These are phyloP conservation scores for Pammene fasciana DNA, from an alignment of 2,888 invertebrate genomes.

Conservation along the genomic window DNA sequence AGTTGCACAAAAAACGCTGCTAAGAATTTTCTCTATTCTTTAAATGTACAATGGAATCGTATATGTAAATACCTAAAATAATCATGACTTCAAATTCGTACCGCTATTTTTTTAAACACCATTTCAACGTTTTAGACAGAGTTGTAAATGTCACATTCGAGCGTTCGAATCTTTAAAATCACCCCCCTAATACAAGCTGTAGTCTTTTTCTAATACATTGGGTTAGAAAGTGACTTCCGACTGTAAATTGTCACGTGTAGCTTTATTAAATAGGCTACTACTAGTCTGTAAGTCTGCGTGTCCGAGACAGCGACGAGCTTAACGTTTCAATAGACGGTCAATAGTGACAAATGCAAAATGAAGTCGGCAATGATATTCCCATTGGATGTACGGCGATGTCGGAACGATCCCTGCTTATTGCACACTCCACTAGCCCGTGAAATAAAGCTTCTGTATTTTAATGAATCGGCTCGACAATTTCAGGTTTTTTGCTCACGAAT, in stretches of 20 bases:
- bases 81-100: too few species aligned
- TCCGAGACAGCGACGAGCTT: too few species aligned
- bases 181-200: too few species aligned
- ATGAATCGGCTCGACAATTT: slow-evolving; percentile 61
- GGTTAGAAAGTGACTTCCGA: too few species aligned
- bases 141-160: too few species aligned
- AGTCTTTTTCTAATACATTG: too few species aligned
- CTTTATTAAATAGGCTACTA: too few species aligned
- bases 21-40: slow-evolving; percentile 1
- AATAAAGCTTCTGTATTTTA: slow-evolving; percentile 69
- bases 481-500: slow-evolving; percentile 52
- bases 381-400: slow-evolving; percentile 11
- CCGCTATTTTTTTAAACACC: too few species aligned
- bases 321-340: not conserved
- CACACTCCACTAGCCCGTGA: slow-evolving; percentile 57
- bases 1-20: slow-evolving; percentile 14
- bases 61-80: not conserved
- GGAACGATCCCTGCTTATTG: slow-evolving; percentile 50
- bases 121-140: too few species aligned
- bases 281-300: too few species aligned
- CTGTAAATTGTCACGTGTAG: too few species aligned
- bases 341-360: slow-evolving; percentile 12
- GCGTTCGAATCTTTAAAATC: too few species aligned
- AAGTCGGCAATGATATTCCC: slow-evolving; percentile 24
- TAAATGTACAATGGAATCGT: not conserved